A percentile compares a stretch with the other conserved stretches of the same genome.
phyloP scores from a whole-genome alignment of 2,797 vertebrate species.

The Acanthurus tractus region DNA sequence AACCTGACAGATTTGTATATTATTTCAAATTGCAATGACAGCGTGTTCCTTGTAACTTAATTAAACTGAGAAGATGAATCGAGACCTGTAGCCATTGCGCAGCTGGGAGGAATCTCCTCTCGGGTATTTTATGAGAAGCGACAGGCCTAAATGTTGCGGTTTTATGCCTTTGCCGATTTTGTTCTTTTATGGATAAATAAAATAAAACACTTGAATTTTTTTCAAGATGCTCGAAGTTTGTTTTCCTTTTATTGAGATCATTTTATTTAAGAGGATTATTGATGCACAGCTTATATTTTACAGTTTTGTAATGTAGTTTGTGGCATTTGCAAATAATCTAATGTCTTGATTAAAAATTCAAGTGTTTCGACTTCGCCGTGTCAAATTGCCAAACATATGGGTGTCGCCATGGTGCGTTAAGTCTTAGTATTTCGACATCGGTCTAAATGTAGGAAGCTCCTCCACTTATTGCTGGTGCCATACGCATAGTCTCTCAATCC shows the following conservation, averaged over 20 bases:
- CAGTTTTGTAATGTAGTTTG: background rate
- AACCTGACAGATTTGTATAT: background rate
- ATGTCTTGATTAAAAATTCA: background rate
- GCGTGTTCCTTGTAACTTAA: background rate
- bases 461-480: constrained; percentile 7
- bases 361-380: background rate
- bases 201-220: constrained; percentile 13
- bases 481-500: constrained; percentile 16
- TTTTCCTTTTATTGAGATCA: background rate
- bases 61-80: background rate
- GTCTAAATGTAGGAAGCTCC: constrained; percentile 27
- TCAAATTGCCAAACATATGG: constrained; percentile 37
- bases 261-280: background rate
- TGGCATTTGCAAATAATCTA: background rate
- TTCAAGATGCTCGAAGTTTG: background rate
- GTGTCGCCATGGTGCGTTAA: constrained; percentile 31
- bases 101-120: constrained; percentile 3
- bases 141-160: background rate
- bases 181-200: background rate
- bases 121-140: background rate
- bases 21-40: background rate
- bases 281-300: background rate
- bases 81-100: constrained; percentile 52
- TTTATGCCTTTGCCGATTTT: background rate
- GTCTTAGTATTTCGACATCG: constrained; percentile 41